Conservation (phyloP, 2,888 invertebrate species). For the Theretra japonica region DNA sequence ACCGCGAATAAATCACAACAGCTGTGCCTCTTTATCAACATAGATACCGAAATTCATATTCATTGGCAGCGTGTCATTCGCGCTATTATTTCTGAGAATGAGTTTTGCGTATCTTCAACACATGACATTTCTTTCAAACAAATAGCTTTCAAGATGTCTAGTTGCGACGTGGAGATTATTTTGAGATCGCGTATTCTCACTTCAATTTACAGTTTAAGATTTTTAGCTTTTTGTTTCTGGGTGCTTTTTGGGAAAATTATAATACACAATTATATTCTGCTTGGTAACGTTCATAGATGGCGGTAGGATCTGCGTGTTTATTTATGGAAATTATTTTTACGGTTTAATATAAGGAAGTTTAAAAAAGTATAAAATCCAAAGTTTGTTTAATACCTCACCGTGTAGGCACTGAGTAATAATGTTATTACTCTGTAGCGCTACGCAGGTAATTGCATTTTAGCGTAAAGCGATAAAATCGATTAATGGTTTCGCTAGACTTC, state of each 20-base stretch:
- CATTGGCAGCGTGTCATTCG: constrained; percentile 20
- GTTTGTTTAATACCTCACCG: neutral
- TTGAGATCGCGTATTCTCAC: neutral
- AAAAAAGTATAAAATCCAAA: neutral
- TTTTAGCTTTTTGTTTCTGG: neutral
- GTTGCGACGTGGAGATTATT: neutral
- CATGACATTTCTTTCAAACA: constrained; percentile 11
- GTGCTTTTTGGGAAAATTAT: neutral
- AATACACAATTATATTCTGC: neutral
- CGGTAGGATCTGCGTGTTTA: neutral
- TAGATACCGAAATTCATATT: constrained; percentile 20
- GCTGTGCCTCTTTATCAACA: constrained; percentile 12
- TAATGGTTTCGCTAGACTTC: constrained; percentile 5
- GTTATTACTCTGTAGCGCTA: neutral
- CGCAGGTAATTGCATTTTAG: constrained; percentile 1
- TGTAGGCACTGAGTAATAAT: neutral
- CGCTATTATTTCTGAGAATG: constrained; percentile 8
- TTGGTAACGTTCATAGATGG: neutral
- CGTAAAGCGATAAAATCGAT: constrained; percentile 14
- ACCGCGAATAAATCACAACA: constrained; percentile 3
- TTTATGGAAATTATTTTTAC: neutral
- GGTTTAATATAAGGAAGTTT: neutral
- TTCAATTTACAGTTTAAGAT: neutral
- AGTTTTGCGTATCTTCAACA: neutral
- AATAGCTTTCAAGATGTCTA: neutral